These are phyloP conservation scores for Entomobrya multifasciata DNA, from an alignment of 2,888 invertebrate genomes.

Conservation along the genomic window DNA sequence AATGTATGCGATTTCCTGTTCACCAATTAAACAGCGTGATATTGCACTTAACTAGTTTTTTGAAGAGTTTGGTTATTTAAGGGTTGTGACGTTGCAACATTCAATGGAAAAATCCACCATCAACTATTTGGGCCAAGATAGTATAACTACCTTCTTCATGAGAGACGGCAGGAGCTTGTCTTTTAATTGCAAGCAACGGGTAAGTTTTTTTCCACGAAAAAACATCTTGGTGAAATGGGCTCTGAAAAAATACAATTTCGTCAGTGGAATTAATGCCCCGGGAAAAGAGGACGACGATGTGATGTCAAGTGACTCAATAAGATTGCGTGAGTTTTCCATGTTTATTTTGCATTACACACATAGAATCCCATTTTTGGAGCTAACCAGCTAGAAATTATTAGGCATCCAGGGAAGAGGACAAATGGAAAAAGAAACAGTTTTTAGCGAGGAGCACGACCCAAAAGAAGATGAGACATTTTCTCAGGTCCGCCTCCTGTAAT, in stretches of 20 bases:
- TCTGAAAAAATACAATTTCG: slow-evolving; percentile 57
- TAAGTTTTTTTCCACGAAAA: neutral
- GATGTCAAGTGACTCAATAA: slow-evolving; percentile 55
- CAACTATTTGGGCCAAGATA: no score
- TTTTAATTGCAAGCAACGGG: neutral
- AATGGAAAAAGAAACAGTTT: neutral
- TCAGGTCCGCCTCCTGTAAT: slow-evolving; percentile 19
- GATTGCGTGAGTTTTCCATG: slow-evolving; percentile 20
- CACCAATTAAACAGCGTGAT: no score
- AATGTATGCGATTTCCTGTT: no score
- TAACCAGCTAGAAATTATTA: slow-evolving; percentile 69
- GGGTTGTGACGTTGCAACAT: no score
- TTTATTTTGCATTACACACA: slow-evolving; percentile 28
- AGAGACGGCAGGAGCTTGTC: slow-evolving; percentile 12
- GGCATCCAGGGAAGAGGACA: slow-evolving; percentile 31
- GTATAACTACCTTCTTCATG: slow-evolving; percentile 11
- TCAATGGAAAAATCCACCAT: no score
- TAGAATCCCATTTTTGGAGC: slow-evolving; percentile 55
- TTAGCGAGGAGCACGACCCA: neutral
- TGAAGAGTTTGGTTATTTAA: no score
- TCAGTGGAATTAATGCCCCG: slow-evolving; percentile 67
- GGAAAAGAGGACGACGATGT: slow-evolving; percentile 51
- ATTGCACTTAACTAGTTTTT: no score
- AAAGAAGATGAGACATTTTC: slow-evolving; percentile 27
- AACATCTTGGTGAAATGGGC: slow-evolving; percentile 31